phyloP scores from a whole-genome alignment of 2,797 vertebrate species.

The Tenualosa ilisha region DNA sequence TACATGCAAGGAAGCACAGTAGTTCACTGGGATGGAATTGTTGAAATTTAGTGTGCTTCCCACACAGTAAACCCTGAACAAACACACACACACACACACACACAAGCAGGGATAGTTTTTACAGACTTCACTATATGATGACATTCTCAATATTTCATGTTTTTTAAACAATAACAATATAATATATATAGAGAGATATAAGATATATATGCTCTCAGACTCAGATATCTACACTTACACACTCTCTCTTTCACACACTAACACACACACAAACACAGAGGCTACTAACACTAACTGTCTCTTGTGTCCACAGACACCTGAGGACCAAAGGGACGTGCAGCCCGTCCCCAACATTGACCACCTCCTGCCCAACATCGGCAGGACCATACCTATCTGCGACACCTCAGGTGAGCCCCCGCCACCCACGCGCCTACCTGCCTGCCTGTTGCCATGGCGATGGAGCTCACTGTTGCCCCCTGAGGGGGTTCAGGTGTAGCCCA shows the following conservation, averaged over 20 bases:
- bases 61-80: background rate
- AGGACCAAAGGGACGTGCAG: conserved; percentile 84
- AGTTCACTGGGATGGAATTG: background rate
- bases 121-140: no score
- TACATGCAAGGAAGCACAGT: background rate
- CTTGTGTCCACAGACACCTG: conserved; percentile 76
- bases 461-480: background rate
- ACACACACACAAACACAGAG: background rate
- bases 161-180: no score
- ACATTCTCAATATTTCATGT: no score
- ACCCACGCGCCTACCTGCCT: no score
- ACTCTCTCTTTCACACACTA: background rate
- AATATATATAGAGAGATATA: no score
- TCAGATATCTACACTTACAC: no score
- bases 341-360: conserved; percentile 94
- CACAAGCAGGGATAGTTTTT: background rate
- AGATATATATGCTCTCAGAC: no score
- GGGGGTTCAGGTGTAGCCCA: background rate
- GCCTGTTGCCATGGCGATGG: background rate
- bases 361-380: conserved; percentile 93
- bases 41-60: background rate
- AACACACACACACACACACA: background rate
- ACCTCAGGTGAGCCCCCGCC: conserved; percentile 80
- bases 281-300: background rate
- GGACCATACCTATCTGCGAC: conserved; percentile 79